phyloP scores from a whole-genome alignment of 2,113 vertebrate species.

The Motacilla tschutschensis region DNA sequence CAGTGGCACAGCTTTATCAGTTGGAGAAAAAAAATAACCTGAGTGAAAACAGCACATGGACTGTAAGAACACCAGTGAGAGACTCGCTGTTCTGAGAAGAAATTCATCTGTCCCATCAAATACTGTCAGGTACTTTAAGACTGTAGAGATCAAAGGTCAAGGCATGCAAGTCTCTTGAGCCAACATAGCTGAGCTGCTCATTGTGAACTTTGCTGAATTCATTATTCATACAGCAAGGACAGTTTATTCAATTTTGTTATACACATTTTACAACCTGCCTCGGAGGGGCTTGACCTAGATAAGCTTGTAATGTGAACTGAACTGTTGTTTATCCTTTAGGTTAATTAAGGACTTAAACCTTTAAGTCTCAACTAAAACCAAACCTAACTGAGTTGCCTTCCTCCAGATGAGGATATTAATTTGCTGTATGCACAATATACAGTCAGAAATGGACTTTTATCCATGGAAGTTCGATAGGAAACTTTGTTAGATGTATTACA shows the following conservation, averaged over 20 bases:
- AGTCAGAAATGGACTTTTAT: not conserved
- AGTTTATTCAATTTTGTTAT: slow-evolving; percentile 18
- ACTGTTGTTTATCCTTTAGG: not conserved
- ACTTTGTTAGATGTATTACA: not conserved
- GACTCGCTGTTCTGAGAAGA: not conserved
- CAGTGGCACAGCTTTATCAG: not conserved
- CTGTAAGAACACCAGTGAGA: not conserved
- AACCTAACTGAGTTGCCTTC: not conserved
- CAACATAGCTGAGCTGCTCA: not conserved
- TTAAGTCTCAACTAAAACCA: not conserved
- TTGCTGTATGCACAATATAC: not conserved
- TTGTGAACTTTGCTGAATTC: not conserved
- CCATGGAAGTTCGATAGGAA: not conserved
- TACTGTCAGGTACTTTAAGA: not conserved
- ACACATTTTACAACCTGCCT: not conserved
- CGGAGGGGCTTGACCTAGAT: not conserved
- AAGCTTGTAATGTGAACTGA: slow-evolving; percentile 1
- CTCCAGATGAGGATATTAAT: not conserved
- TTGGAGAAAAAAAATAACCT: not conserved
- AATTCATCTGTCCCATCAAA: not conserved
- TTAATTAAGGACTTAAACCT: slow-evolving; percentile 15
- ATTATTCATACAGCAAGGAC: slow-evolving; percentile 7
- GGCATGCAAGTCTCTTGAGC: not conserved
- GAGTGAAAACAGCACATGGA: not conserved
- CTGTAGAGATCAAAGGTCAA: not conserved